Conservation (phyloP, 2,113 vertebrate genomes). For the Hystrix brachyura region DNA sequence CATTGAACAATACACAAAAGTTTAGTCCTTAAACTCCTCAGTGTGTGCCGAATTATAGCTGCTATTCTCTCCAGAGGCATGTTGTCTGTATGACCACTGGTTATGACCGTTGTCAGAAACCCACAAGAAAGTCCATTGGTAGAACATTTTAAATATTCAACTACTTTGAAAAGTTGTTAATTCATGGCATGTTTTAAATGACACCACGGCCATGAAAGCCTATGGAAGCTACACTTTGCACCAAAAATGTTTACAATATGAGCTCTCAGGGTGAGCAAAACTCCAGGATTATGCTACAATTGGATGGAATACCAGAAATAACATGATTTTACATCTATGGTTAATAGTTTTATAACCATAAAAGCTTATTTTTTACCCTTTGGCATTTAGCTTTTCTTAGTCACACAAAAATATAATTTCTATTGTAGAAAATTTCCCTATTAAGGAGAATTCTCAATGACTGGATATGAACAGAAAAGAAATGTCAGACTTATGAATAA, state of each 20-base stretch:
- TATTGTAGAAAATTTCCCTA: slow-evolving; percentile 48
- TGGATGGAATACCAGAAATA: slow-evolving; percentile 5
- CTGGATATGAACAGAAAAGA: slow-evolving; percentile 57
- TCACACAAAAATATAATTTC: slow-evolving; percentile 23
- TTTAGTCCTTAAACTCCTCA: background rate
- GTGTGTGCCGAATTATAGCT: background rate
- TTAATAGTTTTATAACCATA: slow-evolving; percentile 35
- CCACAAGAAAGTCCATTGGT: background rate
- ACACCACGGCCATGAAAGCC: background rate
- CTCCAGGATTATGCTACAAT: background rate
- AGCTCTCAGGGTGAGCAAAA: background rate
- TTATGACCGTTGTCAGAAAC: background rate
- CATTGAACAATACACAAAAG: background rate
- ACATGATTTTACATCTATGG: background rate
- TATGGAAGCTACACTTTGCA: background rate
- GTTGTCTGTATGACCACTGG: background rate
- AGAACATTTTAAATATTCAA: background rate
- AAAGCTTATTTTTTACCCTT: slow-evolving; percentile 48
- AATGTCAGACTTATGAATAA: slow-evolving; percentile 59
- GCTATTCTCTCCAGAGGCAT: background rate
- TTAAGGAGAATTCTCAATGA: slow-evolving; percentile 51
- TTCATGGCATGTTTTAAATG: background rate
- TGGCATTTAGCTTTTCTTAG: slow-evolving; percentile 32
- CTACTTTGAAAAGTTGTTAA: slow-evolving; percentile 47
- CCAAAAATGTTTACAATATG: slow-evolving; percentile 12